Evolutionary conservation across 2,888 invertebrate genomes (phyloP), one percentile per base, ranked within the genome.

Genomic region (Branchipolynoe longqiensis): DNA sequence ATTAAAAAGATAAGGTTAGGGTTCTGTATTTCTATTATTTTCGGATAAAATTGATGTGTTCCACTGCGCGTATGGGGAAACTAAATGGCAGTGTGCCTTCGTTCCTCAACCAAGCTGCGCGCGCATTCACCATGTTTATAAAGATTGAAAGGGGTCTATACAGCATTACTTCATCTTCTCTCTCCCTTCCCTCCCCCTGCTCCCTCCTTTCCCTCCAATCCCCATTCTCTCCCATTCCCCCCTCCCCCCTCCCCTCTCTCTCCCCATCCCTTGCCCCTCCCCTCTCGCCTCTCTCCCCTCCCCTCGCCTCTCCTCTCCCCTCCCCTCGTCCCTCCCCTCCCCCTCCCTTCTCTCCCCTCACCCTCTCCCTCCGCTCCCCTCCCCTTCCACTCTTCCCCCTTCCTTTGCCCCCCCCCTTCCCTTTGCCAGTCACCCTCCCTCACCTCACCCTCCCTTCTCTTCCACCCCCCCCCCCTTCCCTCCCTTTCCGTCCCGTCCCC

Each of bases 201-300:
- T 48, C 48, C 48, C 18, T 18, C 8, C 48, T 48, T 8, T 8
- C 48, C 18, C 48, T 18, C 48, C 48, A 8, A 8, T 36, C 33
- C 33, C n/a, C 73, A 31, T 8, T 28, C 36, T 73, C 73, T 31
- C 28, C 33, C 73, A 8, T 36, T 73, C 28, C 31, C 73, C 33
- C 28, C 31, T 36, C 33, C 28, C 31, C 73, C 33, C 28, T 31
- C 73, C 33, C 28, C 31, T 36, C 33, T 8, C 31, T 36, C 33
- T 8, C 31, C 73, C 33, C 28, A 8, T 36, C 33, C 73, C 31
- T 36, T 12, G 8, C 73, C 31, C 73, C 33, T 6, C 38, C 73
- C 33, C 73, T 31, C 36, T 73, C 73, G n/a, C 31, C 73, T 73
- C 73, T 31, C 73, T 73, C 31, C 31, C 38, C 73, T 73, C 73